Evolutionary conservation across 2,888 invertebrate genomes (phyloP), one percentile per base, ranked within the genome.

Genomic region (Blomia tropicalis): DNA sequence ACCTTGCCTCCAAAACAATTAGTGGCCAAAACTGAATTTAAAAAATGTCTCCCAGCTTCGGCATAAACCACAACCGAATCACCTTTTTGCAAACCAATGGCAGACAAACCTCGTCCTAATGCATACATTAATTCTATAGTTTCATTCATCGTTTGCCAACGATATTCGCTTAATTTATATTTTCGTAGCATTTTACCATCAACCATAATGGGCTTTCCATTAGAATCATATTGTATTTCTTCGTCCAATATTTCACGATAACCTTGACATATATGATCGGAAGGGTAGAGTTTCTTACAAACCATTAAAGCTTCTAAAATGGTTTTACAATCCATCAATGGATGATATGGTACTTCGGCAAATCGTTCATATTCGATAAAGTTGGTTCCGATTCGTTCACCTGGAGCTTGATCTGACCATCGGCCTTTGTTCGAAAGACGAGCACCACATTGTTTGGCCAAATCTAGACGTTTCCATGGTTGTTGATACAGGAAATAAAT

Each of bases 21-120:
- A 5, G 31, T 44, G 4, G 90, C 93, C 72, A 95, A 88, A 1
- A 93, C 91, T 0, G 90, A 86, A 59, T 95, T 79, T 83, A 95
- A 85, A 96, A 96, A 98, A 76, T 98, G 96, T 56, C 88, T 89
- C 69, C 95, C 79, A 0, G 96, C 98, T 77, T 98, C 96, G 0
- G 95, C 92, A 77, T 93, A 96, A 71, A 98, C 83, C 61, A 87
- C 90, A 68, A 96, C 79, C 74, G 87, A 87, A 66, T 81, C 76
- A 7, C 79, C 79, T 7, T 85, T 82, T 68, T 77, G 74, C 70
- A 85, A 81, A 31, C 90, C 91, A 41, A 89, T 75, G 70, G 82
- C 83, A 44, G 84, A 79, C 66, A 96, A 77, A 0, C 95, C 96
- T 63, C 83, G 82, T 58, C 88, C 87, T 74, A 96, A 85, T 69